Evolutionary conservation across 2,113 vertebrate genomes (phyloP), one percentile per base, ranked within the genome.

Genomic region (Stegostoma tigrinum): DNA sequence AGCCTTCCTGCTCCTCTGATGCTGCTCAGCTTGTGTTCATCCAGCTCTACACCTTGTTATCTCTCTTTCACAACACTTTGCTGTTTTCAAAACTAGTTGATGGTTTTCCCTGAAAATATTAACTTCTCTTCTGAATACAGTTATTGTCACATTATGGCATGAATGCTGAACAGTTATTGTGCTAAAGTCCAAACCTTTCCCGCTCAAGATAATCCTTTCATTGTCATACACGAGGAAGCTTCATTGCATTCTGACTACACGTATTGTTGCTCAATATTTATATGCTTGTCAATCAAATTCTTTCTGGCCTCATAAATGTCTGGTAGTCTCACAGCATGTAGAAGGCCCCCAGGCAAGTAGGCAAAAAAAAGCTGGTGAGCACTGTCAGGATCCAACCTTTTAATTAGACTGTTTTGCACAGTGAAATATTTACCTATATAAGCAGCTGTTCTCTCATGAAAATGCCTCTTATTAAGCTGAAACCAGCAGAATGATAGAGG

Each of bases 391-490:
- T 64, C 27, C 48, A 61, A 90, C 27, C 48, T 34, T 90, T 52
- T 52, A 90, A 90, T 34, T 61, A 61, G 48, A 48, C 87, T 90
- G 87, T 52, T 93, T n/a, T 93, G 90, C n/a, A 8, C 90, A 93
- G 90, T 67, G 27, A 93, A 66, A 93, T 66, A 90, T 90, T 90
- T 90, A 93, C 90, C 90, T 64, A 1, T 27, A 27, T 21, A 42
- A 68, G n/a, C 91, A 68, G n/a, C 66, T 42, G 66, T 66, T 94
- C n/a, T 68, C 3, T 94, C n/a, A 24, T 42, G 91, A 94, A 94
- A 94, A 67, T 68, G 38, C 34, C 66, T 68, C 61, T 93, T 68
- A 45, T 45, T 68, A 94, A 94, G 42, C 91, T 24, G 68, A 94
- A 94, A 68, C 61, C 64, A 45, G 17, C 91, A 3, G 61, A 68